Percentiles rank a stretch among this genome's conserved stretches.
Evolutionary conservation across 2,797 vertebrate genomes (phyloP).

Genomic region (Liasis olivaceus): DNA sequence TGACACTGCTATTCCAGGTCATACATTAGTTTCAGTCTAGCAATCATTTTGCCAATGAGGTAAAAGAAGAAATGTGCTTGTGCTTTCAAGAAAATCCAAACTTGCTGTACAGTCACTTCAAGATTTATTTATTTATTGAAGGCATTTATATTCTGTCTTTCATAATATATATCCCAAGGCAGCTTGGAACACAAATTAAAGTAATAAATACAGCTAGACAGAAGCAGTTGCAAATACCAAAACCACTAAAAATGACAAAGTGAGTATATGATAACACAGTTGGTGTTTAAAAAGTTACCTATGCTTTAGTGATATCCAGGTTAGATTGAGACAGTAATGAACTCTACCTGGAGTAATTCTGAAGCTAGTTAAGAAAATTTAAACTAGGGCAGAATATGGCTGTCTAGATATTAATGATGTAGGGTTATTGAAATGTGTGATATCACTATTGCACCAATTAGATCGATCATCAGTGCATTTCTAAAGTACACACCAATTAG

Average conservation of each 20-base stretch:
- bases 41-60: background rate
- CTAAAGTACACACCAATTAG: too few species aligned
- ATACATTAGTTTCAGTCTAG: background rate
- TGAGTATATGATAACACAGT: background rate
- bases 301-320: background rate
- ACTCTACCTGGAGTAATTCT: background rate
- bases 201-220: background rate
- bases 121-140: background rate
- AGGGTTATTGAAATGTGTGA: background rate
- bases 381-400: background rate
- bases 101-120: background rate
- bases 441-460: background rate
- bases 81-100: background rate
- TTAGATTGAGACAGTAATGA: background rate
- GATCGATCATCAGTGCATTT: background rate
- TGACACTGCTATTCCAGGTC: background rate
- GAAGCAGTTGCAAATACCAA: background rate
- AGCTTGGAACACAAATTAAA: conserved; percentile 5
- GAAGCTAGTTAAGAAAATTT: background rate
- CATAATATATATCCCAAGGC: background rate
- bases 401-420: background rate
- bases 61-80: background rate
- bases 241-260: background rate
- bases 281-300: background rate
- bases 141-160: background rate